These are phyloP conservation scores for Saccostrea glomerata DNA, from an alignment of 1,140 invertebrate genomes.

Conservation along the genomic window DNA sequence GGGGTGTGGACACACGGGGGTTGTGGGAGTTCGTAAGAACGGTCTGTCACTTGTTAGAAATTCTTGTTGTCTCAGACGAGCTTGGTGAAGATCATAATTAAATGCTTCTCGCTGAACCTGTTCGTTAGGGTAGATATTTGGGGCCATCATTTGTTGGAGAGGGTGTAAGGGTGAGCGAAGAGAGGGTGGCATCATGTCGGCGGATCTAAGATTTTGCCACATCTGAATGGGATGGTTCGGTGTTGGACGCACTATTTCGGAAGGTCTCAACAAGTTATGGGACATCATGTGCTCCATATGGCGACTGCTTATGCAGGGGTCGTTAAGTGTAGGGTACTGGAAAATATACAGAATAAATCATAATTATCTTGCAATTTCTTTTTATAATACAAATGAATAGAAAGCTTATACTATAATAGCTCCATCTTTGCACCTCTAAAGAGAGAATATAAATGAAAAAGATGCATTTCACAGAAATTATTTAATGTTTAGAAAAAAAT, in stretches of 20 bases:
- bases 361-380: too few species aligned
- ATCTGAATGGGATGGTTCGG: conserved; percentile 37
- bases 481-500: too few species aligned
- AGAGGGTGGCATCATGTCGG: conserved; percentile 18
- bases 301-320: background rate
- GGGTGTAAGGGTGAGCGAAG: conserved; percentile 49
- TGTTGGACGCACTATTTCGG: conserved; percentile 34
- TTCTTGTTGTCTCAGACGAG: conserved; percentile 66
- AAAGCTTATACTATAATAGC: too few species aligned
- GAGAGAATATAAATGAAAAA: too few species aligned
- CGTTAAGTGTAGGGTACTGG: background rate
- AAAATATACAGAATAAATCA: background rate
- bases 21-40: conserved; percentile 42
- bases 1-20: background rate
- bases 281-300: background rate
- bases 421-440: too few species aligned
- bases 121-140: conserved; percentile 42
- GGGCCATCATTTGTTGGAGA: conserved; percentile 45
- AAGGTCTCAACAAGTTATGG: background rate
- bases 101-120: conserved; percentile 54
- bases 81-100: conserved; percentile 67
- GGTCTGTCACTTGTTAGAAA: conserved; percentile 63
- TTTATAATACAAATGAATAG: too few species aligned
- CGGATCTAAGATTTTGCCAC: conserved; percentile 22
- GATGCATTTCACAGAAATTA: too few species aligned